Conservation (phyloP, 2,888 invertebrate species). For the Phania funesta region DNA sequence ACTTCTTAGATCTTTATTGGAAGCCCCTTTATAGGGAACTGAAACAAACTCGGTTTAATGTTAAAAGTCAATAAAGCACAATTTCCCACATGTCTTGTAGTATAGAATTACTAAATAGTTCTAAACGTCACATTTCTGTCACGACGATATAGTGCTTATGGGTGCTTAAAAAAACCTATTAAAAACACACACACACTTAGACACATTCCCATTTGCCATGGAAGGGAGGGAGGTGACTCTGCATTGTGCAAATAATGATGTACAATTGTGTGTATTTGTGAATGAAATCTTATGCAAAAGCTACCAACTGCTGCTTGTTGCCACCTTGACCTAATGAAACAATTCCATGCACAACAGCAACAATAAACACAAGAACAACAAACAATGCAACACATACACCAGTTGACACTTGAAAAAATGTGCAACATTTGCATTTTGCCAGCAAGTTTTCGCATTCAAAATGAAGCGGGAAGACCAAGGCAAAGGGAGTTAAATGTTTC, state of each 20-base stretch:
- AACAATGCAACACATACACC: neutral
- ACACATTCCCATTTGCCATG: neutral
- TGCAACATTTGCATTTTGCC: constrained; percentile 52
- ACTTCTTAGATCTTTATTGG: too few relatives aligned
- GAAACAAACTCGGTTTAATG: too few relatives aligned
- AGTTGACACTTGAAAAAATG: constrained; percentile 50
- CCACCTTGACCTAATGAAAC: constrained; percentile 63
- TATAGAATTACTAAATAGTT: too few relatives aligned
- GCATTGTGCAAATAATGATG: constrained; percentile 32
- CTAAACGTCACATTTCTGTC: neutral
- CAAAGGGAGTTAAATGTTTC: neutral
- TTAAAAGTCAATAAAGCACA: too few relatives aligned
- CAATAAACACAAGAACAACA: neutral
- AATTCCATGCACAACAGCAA: constrained; percentile 38
- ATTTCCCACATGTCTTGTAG: too few relatives aligned
- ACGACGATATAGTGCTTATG: neutral
- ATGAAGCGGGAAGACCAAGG: neutral
- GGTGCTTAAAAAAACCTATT: constrained; percentile 16
- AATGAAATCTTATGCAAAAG: constrained; percentile 23
- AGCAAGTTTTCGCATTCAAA: constrained; percentile 1
- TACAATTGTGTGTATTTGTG: neutral
- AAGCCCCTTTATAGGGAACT: too few relatives aligned
- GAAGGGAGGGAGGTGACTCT: neutral
- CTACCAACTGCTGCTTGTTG: constrained; percentile 43
- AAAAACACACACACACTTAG: neutral